Evolutionary conservation across 1,140 invertebrate species (phyloP), one percentile per base, ranked within the genome.

Genomic region (Drosophila repleta): DNA sequence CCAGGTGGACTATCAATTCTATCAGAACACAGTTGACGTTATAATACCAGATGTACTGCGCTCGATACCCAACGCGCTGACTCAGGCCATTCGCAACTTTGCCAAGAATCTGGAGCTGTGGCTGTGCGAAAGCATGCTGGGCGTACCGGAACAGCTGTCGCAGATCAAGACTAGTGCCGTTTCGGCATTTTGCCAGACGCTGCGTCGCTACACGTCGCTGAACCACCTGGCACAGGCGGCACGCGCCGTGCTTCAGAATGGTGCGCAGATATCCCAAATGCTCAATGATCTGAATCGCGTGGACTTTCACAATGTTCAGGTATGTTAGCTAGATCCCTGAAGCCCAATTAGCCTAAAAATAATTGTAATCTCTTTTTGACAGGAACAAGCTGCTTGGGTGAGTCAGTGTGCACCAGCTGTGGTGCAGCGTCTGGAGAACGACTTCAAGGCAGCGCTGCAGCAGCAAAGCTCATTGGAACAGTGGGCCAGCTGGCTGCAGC

Each of bases 401-500:
- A 99, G 98, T 92, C 96, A 98, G 77, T 99, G 98, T 93, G 96
- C 97, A 80, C 95, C 96, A 76, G 93, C 94, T 32, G 94, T 97
- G 56, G 97, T 99, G 2, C 95, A 96, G 79, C 94, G 96, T 61
- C 93, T 99, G 45, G 97, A 99, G 90, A 95, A 96, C 48, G 98
- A 99, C 92, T 99, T 99, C 89, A 99, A 99, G 93, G 94, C 96
- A 39, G 98, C 97, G 3, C 93, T 98, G 61, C 97, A 97, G 77
- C 96, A 97, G 84, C 97, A 98, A 92, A 97, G 97, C 90, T 96
- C 97, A 10, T 93, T 99, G 74, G 98, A 99, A 92, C 96, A 98
- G 91, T 99, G 99, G 99, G 98, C 98, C 29, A 94, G 94, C 43
- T 99, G 99, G 99, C 93, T 99, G 64, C 98, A 99, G 92, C 94